Evolutionary conservation across 2,113 vertebrate genomes (phyloP), one percentile per base, ranked within the genome.

Genomic region (Barnardius zonarius): DNA sequence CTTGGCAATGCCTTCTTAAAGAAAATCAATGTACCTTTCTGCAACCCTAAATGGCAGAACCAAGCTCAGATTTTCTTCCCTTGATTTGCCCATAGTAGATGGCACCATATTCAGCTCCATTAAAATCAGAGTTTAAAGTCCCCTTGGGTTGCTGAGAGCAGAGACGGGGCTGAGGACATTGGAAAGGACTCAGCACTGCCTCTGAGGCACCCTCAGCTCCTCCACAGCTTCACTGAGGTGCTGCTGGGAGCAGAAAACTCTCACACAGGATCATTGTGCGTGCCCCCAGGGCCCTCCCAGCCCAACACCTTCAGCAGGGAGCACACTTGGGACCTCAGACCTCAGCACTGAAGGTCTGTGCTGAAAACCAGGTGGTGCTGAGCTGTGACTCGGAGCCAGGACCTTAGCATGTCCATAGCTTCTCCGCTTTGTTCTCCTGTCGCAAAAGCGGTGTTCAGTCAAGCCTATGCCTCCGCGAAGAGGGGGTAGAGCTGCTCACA

Each of bases 221-320:
- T 25, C 74, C 17, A 8, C 28, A 13, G 33, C 25, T 35, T n/a
- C 63, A 20, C 31, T 8, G 39, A 6, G 37, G 35, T 48, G 72
- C 52, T 35, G 35, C 59, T 35, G 33, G 8, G 2, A 23, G 63
- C 57, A 76, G 27, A 5, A 8, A 10, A 4, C 15, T 33, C 39
- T 43, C 4, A 9, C 3, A 4, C 39, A 37, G 54, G 17, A 27
- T 16, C 30, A 48, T 14, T 2, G 2, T 46, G n/a, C 6, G 3
- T 6, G 22, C 19, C 62, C 33, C 17, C 30, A 6, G 46, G 41
- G 46, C 30, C 14, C 48, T 62, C 17, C 19, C 66, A 52, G 48
- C 33, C 33, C 55, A 33, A 3, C 31, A 16, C 13, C 33, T 17
- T 9, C 5, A 33, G 10, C 20, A 6, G 16, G 39, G 39, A 49